Conservation (phyloP, 2,113 vertebrate species). For the Tiliqua scincoides region DNA sequence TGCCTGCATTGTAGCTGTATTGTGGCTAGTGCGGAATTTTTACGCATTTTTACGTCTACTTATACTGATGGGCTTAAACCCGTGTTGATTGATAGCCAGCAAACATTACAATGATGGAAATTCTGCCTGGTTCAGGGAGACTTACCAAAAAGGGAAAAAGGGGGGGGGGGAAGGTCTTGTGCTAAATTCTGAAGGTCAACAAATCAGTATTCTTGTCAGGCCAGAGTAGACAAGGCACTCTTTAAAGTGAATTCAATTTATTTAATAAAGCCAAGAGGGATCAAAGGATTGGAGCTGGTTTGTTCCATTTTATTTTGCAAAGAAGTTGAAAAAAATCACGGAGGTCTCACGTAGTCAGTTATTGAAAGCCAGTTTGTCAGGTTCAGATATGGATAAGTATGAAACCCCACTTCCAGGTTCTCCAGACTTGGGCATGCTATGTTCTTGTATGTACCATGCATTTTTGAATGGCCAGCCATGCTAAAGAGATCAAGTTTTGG, state of each 20-base stretch:
- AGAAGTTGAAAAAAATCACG: not conserved
- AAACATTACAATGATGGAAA: not conserved
- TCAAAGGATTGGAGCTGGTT: not conserved
- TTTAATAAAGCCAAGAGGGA: not conserved
- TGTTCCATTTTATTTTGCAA: not conserved
- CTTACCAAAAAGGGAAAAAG: not conserved
- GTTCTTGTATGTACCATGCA: not conserved
- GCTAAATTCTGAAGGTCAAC: constrained; percentile 2
- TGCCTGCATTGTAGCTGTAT: not conserved
- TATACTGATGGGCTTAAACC: not conserved
- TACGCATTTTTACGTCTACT: not conserved
- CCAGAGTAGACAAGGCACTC: not conserved
- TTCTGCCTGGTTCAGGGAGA: not conserved
- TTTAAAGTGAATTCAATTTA: constrained; percentile 3
- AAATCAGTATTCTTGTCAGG: not conserved
- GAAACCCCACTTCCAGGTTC: not conserved
- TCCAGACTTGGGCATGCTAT: not conserved
- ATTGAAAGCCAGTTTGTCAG: not conserved
- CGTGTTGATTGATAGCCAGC: not conserved
- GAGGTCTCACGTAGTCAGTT: not conserved
- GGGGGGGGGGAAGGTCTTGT: no score
- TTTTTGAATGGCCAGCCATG: not conserved
- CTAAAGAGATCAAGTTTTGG: not conserved
- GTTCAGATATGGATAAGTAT: not conserved
- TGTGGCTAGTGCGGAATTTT: not conserved